phyloP scores from a whole-genome alignment of 2,113 vertebrate species.

The Rhinogobius similis region DNA sequence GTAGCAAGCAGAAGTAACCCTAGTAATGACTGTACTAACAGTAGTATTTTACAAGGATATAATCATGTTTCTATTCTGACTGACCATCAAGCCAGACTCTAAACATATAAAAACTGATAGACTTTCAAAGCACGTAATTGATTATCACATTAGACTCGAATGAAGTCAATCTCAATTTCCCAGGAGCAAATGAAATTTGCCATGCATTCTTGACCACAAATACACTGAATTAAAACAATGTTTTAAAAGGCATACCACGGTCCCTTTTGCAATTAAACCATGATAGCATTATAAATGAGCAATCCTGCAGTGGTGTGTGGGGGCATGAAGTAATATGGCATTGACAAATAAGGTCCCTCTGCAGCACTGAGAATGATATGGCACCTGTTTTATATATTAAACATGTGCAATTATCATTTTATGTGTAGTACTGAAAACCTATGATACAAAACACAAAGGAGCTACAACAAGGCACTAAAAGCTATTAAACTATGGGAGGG shows the following conservation, averaged over 20 bases:
- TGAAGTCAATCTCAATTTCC: background rate
- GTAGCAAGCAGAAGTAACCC: background rate
- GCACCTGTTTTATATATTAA: background rate
- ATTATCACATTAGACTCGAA: background rate
- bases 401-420: background rate
- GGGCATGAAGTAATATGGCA: slow-evolving; percentile 7
- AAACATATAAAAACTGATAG: background rate
- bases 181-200: slow-evolving; percentile 2
- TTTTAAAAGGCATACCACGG: slow-evolving; percentile 1
- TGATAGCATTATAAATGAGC: slow-evolving; percentile 15
- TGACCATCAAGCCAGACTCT: background rate
- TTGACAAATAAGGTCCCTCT: slow-evolving; percentile 7
- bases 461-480: background rate
- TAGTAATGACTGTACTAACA: background rate
- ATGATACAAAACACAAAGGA: background rate
- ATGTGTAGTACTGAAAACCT: background rate
- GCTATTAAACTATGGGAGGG: background rate
- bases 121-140: background rate
- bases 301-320: slow-evolving; percentile 19
- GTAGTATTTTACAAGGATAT: background rate
- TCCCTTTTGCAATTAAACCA: background rate
- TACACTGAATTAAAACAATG: background rate
- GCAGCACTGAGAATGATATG: background rate
- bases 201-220: slow-evolving; percentile 9
- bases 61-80: background rate